Conservation (phyloP, 2,113 vertebrate species). For the Australoheros scitulus region DNA sequence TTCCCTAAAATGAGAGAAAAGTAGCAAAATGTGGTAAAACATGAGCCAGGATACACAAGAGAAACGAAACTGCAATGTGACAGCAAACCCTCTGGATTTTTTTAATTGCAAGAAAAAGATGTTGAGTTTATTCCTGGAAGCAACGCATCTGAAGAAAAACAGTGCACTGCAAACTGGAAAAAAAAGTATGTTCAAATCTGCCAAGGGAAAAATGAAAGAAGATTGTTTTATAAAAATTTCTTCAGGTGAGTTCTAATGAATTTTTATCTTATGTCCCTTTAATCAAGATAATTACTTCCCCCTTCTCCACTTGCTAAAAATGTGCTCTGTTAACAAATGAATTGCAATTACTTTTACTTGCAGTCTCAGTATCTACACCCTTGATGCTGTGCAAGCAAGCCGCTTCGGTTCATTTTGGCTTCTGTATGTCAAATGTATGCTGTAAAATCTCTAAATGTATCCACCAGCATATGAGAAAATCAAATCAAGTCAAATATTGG, state of each 20-base stretch:
- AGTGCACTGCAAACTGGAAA: not conserved
- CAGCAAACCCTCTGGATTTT: slow-evolving; percentile 38
- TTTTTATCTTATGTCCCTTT: not conserved
- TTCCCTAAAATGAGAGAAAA: slow-evolving; percentile 37
- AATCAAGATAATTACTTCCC: slow-evolving; percentile 10
- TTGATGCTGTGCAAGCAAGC: not conserved
- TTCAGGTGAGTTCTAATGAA: not conserved
- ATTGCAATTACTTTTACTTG: not conserved
- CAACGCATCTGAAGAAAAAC: slow-evolving; percentile 2
- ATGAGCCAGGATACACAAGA: slow-evolving; percentile 50
- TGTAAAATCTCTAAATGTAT: not conserved
- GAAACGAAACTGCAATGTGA: slow-evolving; percentile 34
- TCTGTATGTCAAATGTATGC: not conserved
- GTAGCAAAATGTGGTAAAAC: slow-evolving; percentile 28
- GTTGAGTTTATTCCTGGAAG: slow-evolving; percentile 33
- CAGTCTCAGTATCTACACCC: not conserved
- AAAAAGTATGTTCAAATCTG: not conserved
- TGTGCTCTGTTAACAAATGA: not conserved
- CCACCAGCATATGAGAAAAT: not conserved
- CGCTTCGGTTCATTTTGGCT: not conserved
- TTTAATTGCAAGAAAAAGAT: slow-evolving; percentile 25
- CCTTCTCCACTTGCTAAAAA: not conserved
- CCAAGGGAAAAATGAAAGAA: not conserved
- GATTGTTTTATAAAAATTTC: not conserved
- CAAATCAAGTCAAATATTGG: not conserved